phyloP scores from a whole-genome alignment of 2,797 vertebrate species.

The Eremophila alpestris region DNA sequence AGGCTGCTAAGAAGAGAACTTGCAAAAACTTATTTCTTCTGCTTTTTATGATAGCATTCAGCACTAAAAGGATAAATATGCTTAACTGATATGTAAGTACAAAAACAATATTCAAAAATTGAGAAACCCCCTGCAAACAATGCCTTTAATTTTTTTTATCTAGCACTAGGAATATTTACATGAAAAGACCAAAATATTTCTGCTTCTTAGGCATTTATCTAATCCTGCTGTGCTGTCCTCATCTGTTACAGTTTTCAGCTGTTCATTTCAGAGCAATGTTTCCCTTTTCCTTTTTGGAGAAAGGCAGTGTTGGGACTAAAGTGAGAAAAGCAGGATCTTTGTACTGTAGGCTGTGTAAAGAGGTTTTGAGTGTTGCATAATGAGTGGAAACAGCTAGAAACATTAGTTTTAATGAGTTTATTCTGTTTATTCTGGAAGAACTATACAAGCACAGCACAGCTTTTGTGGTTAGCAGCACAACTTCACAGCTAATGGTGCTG shows the following conservation, averaged over 20 bases:
- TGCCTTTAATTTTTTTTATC: not conserved
- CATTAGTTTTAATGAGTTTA: not conserved
- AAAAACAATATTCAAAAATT: not conserved
- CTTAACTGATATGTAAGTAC: not conserved
- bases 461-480: not conserved
- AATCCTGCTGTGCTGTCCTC: not conserved
- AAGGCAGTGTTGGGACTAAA: not conserved
- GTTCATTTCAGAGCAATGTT: not conserved
- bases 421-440: not conserved
- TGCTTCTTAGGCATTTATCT: not conserved
- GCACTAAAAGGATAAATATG: not conserved
- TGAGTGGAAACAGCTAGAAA: not conserved
- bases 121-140: not conserved
- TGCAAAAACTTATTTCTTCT: not conserved
- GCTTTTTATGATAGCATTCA: not conserved
- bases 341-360: not conserved
- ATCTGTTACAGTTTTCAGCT: not conserved
- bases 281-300: not conserved
- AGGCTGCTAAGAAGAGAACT: not conserved
- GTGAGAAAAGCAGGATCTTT: not conserved
- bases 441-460: rapidly evolving
- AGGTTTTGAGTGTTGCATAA: not conserved
- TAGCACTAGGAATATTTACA: not conserved
- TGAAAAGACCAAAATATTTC: not conserved
- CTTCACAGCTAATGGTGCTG: not conserved